A percentile compares a stretch with the other conserved stretches of the same genome.
phyloP scores from a whole-genome alignment of 2,888 invertebrate species.

The Fragum fragum region DNA sequence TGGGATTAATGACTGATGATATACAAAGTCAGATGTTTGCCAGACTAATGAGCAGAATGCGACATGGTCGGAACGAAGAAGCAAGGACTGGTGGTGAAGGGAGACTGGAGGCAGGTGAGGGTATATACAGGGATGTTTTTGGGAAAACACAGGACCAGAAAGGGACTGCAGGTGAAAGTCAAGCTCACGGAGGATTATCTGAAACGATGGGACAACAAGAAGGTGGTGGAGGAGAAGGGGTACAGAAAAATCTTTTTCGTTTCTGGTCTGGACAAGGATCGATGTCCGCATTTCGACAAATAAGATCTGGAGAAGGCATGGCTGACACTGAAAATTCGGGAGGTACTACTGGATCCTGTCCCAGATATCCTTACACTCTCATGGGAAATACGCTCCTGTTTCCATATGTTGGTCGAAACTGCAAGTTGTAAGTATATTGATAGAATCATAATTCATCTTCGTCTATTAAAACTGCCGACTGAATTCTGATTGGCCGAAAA shows the following conservation, averaged over 20 bases:
- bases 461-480: no score
- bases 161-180: background rate
- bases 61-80: background rate
- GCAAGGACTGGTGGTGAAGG: background rate
- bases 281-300: background rate
- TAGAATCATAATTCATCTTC: no score
- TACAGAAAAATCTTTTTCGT: background rate
- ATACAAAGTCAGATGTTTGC: background rate
- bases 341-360: background rate
- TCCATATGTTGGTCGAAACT: conserved; percentile 13
- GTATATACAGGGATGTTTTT: background rate
- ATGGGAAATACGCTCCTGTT: conserved; percentile 9
- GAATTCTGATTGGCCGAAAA: no score
- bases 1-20: no score
- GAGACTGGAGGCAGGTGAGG: background rate
- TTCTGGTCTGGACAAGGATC: background rate
- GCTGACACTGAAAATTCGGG: background rate
- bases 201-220: conserved; percentile 1
- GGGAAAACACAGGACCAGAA: background rate
- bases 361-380: conserved; percentile 1
- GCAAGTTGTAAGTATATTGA: conserved; percentile 14
- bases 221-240: background rate
- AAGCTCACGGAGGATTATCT: background rate
- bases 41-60: background rate
- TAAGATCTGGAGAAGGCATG: background rate